A percentile compares a stretch with the other conserved stretches of the same genome.
These are phyloP conservation scores for Tetanocera ferruginea DNA, from an alignment of 2,888 invertebrate species.

Conservation along the genomic window DNA sequence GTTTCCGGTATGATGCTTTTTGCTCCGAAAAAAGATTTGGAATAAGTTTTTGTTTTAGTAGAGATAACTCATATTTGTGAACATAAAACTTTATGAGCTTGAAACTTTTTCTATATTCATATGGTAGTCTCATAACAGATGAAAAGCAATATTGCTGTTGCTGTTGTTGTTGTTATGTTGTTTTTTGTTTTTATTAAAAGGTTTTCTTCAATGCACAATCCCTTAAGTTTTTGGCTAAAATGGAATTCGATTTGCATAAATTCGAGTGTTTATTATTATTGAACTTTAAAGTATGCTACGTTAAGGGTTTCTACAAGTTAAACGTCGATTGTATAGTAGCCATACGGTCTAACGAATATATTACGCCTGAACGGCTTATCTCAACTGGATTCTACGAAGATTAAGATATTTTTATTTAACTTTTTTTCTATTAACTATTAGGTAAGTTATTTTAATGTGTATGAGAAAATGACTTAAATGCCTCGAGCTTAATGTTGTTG, in stretches of 20 bases:
- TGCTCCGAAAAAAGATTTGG: constrained; percentile 9
- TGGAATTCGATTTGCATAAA: constrained; percentile 1
- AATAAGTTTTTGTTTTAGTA: constrained; percentile 32
- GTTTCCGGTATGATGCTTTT: not conserved
- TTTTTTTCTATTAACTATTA: no score
- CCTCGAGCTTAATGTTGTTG: no score
- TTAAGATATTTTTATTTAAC: no score
- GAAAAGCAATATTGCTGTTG: constrained; percentile 14
- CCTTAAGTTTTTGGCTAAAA: no score
- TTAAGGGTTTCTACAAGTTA: not conserved
- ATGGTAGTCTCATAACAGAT: not conserved
- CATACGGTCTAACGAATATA: not conserved
- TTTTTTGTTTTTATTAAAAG: not conserved
- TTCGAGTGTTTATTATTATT: not conserved
- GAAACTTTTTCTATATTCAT: constrained; percentile 9
- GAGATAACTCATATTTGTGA: constrained; percentile 29
- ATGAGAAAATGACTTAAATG: no score
- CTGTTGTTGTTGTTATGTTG: not conserved
- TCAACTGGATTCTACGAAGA: no score
- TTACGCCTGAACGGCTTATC: no score
- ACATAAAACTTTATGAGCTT: constrained; percentile 19
- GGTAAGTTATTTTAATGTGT: no score
- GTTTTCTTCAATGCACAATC: not conserved
- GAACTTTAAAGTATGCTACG: not conserved
- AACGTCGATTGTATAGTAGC: not conserved